Evolutionary conservation across 2,113 vertebrate genomes (phyloP).

Genomic region (Psephotus haematonotus): DNA sequence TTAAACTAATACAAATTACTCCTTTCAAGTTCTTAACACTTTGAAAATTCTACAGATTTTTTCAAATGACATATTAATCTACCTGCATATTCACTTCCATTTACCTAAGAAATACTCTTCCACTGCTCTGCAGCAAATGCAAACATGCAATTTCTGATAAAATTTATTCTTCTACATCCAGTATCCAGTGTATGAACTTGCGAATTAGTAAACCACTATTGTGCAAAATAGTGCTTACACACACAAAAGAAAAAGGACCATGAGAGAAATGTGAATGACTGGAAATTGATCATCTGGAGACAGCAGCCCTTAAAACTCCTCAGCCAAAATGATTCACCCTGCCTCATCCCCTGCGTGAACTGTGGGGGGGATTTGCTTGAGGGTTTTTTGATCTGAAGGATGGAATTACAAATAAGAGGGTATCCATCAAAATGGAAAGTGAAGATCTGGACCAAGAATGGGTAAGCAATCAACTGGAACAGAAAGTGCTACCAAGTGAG

Average conservation of each 20-base stretch:
- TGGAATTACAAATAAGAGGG: neutral
- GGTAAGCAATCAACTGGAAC: neutral
- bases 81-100: neutral
- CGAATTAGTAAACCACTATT: neutral
- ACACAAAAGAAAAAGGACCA: no score
- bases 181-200: neutral
- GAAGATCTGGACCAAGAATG: neutral
- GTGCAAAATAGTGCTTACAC: neutral
- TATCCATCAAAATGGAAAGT: neutral
- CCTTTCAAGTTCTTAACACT: neutral
- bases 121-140: neutral
- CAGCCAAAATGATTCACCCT: neutral
- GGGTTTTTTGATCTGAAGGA: neutral
- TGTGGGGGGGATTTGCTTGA: neutral
- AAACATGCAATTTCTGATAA: neutral
- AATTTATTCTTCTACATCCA: neutral
- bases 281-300: neutral
- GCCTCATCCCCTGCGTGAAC: neutral
- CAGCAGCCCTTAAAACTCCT: neutral
- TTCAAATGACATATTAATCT: neutral
- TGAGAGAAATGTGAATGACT: neutral
- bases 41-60: neutral
- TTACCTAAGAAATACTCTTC: neutral
- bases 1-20: neutral
- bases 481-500: neutral